Conservation (phyloP, 2,797 vertebrate genomes). For the Mycteria americana region DNA sequence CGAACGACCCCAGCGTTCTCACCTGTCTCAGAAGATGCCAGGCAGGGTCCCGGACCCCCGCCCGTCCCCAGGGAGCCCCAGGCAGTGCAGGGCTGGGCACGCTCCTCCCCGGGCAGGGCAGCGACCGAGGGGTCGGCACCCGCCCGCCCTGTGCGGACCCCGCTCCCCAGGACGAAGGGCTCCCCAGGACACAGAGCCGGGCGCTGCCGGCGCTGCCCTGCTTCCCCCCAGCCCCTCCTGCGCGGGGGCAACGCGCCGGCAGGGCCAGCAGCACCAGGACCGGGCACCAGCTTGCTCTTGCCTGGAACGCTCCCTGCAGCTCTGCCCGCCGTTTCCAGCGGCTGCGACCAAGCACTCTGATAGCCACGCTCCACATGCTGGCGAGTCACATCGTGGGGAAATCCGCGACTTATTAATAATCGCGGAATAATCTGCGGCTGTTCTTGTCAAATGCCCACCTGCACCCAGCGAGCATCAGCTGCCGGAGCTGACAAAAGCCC, state of each 20-base stretch:
- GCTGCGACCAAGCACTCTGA: background rate
- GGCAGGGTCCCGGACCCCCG: background rate
- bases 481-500: too few relatives aligned
- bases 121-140: background rate
- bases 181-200: too few relatives aligned
- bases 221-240: too few relatives aligned
- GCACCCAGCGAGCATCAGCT: background rate
- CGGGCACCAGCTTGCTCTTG: background rate
- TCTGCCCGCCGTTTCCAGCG: background rate
- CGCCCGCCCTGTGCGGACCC: background rate
- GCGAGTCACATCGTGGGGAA: background rate
- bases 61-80: background rate
- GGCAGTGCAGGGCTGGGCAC: background rate
- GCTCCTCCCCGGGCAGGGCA: background rate
- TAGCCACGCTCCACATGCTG: background rate
- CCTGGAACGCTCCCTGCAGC: background rate
- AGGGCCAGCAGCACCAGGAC: background rate
- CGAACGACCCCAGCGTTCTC: fast-evolving
- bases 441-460: too few relatives aligned
- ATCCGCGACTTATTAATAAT: background rate
- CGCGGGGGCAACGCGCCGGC: background rate
- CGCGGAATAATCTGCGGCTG: too few relatives aligned
- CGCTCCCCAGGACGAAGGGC: background rate
- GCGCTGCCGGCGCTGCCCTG: background rate
- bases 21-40: background rate